Evolutionary conservation across 2,113 vertebrate genomes (phyloP).

Genomic region (Athene cunicularia): DNA sequence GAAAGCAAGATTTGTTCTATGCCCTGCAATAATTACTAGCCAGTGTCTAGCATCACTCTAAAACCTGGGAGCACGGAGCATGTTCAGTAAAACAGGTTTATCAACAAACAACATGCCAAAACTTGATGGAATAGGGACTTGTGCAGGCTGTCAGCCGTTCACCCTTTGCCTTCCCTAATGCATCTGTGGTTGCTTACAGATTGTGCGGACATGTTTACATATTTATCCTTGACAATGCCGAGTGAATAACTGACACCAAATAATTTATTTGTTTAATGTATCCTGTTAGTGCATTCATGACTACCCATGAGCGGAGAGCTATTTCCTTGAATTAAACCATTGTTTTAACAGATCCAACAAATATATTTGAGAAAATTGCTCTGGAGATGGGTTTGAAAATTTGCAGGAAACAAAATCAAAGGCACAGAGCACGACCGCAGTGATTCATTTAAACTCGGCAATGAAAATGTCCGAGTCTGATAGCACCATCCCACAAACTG

Average conservation of each 20-base stretch:
- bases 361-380: neutral
- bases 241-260: neutral
- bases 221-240: constrained; percentile 3
- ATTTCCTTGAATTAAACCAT: neutral
- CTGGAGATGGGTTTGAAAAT: neutral
- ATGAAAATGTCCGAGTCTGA: neutral
- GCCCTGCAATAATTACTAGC: neutral
- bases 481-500: neutral
- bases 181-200: constrained; percentile 1
- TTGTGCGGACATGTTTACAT: neutral
- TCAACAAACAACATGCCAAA: neutral
- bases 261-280: constrained; percentile 8
- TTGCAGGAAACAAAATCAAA: neutral
- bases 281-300: neutral
- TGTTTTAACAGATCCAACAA: neutral
- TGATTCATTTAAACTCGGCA: neutral
- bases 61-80: neutral
- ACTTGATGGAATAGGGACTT: neutral
- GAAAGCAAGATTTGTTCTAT: neutral
- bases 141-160: constrained; percentile 1
- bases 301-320: neutral
- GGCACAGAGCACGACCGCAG: neutral
- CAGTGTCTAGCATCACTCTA: neutral
- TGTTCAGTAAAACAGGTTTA: constrained; percentile 28
- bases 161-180: constrained; percentile 8